Base-by-base conservation (phyloP, 2,888 invertebrate genomes). In the Boloria selene region DNA sequence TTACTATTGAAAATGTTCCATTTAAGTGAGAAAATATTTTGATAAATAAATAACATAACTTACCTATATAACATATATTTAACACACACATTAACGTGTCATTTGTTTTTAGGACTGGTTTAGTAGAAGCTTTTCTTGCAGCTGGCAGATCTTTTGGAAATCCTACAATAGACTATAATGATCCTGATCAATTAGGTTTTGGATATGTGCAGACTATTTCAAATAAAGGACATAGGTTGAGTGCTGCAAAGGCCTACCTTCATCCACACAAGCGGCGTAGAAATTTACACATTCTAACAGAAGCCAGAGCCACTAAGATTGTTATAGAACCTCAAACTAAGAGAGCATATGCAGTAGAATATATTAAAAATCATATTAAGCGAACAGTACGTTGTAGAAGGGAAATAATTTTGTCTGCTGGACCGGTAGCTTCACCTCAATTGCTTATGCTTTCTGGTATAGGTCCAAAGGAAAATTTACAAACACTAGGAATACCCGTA, bases 341-440 rank as follows among this genome's bases (percentile, higher is more conserved):
- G 76, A 85, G 89, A 67, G 96, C 96, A 0, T 93, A 93, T 70
- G 96, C 95, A 0, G 95, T 97, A 0, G 93, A 95, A 73, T 95
- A 95, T 68, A 81, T 93, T 0, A 94, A 94, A 71, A 92, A 94
- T 62, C 92, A 93, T 13, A 80, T 85, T 13, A 85, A 83, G 53
- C 83, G 86, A 56, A 88, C 83, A 14, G 94, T 94, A 0, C 88
- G 88, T n/a, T 96, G 96, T 5, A 93, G 93, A 51, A 95, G 96
- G 77, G 97, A 97, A 88, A 94, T 98, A 0, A 96, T 98, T 68
- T 78, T 98, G 18, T 95, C 96, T 13, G 97, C 97, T 0, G 98
- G 98, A 0, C 94, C 97, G 1, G 95, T 98, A 70, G 97, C 96
- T 75, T 96, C 97, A 0, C 97, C 98, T 0, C 98, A 98, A 82